These are phyloP conservation scores for Lepilemur septentrionalis DNA, from an alignment of 2,797 vertebrate species.

Conservation along the genomic window DNA sequence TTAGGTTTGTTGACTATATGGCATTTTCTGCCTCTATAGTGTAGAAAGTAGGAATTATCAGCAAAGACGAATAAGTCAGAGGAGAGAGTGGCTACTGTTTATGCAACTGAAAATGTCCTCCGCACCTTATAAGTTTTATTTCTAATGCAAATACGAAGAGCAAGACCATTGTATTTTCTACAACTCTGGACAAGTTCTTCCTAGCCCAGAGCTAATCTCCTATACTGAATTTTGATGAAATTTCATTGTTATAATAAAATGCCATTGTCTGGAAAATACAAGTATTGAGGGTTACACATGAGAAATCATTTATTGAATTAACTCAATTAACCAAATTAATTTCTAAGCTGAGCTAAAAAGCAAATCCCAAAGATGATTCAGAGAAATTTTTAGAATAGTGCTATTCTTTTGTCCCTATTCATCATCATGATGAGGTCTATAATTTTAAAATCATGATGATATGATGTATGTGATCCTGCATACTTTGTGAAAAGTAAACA, in stretches of 20 bases:
- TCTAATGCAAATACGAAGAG: neutral
- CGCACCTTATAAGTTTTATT: neutral
- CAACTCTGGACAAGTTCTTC: neutral
- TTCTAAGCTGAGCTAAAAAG: neutral
- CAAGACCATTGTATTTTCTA: neutral
- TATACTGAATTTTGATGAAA: neutral
- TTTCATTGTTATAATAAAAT: conserved; percentile 41
- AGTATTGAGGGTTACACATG: neutral
- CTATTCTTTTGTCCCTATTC: neutral
- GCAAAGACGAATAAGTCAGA: neutral
- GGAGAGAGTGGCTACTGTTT: neutral
- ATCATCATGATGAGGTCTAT: neutral
- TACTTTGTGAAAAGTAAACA: neutral
- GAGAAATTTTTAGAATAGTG: neutral
- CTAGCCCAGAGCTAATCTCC: neutral
- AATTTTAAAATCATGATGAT: conserved; percentile 29
- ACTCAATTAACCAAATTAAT: neutral
- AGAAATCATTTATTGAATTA: neutral
- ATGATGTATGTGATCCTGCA: neutral
- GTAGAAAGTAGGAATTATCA: neutral
- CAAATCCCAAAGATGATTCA: neutral
- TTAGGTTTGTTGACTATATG: neutral
- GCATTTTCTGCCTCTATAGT: neutral
- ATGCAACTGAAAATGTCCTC: neutral
- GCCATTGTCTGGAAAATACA: neutral